Conservation (phyloP, 2,797 vertebrate genomes). For the Dryobates pubescens region DNA sequence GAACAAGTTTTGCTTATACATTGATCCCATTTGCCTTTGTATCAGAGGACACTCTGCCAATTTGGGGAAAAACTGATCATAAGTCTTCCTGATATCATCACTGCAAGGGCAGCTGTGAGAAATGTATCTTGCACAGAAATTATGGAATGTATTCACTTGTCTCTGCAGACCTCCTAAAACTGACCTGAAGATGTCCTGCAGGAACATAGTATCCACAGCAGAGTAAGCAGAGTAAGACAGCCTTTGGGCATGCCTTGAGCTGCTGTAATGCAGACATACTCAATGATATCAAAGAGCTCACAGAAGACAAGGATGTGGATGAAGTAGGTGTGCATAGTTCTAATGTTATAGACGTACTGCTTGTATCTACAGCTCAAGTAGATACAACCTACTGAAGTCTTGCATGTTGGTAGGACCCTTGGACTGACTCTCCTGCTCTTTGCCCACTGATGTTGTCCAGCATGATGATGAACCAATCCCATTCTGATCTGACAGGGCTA, state of each 20-base stretch:
- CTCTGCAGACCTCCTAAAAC: not conserved
- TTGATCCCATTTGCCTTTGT: not conserved
- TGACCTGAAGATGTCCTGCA: not conserved
- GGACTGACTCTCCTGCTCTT: not conserved
- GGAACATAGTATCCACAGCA: not conserved
- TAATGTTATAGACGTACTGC: fast-evolving
- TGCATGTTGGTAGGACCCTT: not conserved
- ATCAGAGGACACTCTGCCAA: not conserved
- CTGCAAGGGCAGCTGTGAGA: not conserved
- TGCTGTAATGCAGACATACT: not conserved
- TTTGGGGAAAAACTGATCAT: not conserved
- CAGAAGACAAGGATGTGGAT: not conserved
- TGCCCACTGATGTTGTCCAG: not conserved
- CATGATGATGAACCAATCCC: not conserved
- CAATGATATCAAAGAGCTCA: not conserved
- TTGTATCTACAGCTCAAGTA: not conserved
- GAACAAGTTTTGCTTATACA: not conserved
- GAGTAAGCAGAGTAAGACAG: not conserved
- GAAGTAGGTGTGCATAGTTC: not conserved
- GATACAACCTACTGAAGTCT: not conserved
- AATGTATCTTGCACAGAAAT: not conserved
- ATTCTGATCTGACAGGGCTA: not conserved
- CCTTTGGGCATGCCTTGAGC: not conserved
- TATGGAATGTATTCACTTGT: not conserved
- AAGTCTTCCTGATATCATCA: not conserved